Evolutionary conservation across 2,888 invertebrate genomes (phyloP).

Genomic region (Ennomos fuscantarius): DNA sequence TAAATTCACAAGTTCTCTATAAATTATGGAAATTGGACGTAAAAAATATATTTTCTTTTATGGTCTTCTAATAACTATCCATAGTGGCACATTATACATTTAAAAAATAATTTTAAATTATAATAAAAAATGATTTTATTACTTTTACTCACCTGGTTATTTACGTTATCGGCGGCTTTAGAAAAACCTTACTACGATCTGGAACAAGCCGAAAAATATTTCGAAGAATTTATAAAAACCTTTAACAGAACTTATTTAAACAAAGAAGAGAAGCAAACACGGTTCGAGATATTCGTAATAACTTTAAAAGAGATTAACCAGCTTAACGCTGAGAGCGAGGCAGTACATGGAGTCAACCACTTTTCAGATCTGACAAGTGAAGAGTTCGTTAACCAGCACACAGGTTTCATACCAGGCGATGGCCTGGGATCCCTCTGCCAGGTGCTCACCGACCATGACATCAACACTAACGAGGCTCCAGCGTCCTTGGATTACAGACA

Average conservation of each 20-base stretch:
- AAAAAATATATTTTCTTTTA: no score
- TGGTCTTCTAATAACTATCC: no score
- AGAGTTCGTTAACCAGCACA: background rate
- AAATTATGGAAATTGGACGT: no score
- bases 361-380: slow-evolving; percentile 3
- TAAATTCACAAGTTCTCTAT: no score
- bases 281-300: slow-evolving; percentile 6
- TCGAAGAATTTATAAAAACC: slow-evolving; percentile 6
- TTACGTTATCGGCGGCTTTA: background rate
- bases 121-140: background rate
- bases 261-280: background rate
- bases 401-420: background rate
- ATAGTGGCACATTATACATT: no score
- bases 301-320: slow-evolving; percentile 6
- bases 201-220: slow-evolving; percentile 4
- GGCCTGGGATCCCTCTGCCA: background rate
- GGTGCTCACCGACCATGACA: background rate
- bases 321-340: background rate
- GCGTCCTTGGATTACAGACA: background rate
- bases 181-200: slow-evolving; percentile 6
- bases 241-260: background rate
- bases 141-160: background rate
- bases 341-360: background rate
- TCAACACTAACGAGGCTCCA: slow-evolving; percentile 1
- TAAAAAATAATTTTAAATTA: no score